These are phyloP conservation scores for Caenorhabditis briggsae DNA, from an alignment of 1,140 invertebrate species.

Conservation along the genomic window DNA sequence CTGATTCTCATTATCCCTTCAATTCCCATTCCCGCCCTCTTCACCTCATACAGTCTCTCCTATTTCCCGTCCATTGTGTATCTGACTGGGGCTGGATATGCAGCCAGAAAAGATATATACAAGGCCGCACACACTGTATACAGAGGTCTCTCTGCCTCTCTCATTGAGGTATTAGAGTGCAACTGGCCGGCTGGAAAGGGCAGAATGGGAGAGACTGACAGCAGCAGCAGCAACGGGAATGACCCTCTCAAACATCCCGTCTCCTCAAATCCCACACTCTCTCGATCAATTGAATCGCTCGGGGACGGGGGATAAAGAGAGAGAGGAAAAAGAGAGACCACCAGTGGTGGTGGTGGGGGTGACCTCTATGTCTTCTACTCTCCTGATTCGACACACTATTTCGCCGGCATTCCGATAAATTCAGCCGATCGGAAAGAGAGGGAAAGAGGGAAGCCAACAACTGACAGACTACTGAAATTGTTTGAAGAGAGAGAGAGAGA, in stretches of 20 bases:
- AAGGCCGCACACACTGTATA: too few relatives aligned
- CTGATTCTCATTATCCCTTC: too few relatives aligned
- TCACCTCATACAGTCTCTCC: too few relatives aligned
- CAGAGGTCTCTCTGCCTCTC: not conserved
- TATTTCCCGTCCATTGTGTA: too few relatives aligned
- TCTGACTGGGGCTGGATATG: too few relatives aligned
- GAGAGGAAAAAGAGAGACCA: constrained; percentile 4
- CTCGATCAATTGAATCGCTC: not conserved
- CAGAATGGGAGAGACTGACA: not conserved
- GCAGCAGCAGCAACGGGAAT: not conserved
- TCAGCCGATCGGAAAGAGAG: too few relatives aligned
- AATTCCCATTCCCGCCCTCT: too few relatives aligned
- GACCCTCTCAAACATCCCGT: not conserved
- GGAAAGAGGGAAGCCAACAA: too few relatives aligned
- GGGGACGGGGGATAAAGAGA: not conserved
- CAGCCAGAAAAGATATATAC: too few relatives aligned
- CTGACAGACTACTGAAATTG: not conserved
- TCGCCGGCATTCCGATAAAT: not conserved
- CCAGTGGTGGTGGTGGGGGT: not conserved
- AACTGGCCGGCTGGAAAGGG: not conserved
- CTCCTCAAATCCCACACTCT: constrained; percentile 16
- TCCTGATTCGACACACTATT: not conserved
- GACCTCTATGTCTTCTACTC: not conserved
- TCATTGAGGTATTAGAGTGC: not conserved
- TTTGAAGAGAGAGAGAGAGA: too few relatives aligned